A percentile compares a stretch with the other conserved stretches of the same genome.
Evolutionary conservation across 2,888 invertebrate species (phyloP).

Genomic region (Torymus texanus): DNA sequence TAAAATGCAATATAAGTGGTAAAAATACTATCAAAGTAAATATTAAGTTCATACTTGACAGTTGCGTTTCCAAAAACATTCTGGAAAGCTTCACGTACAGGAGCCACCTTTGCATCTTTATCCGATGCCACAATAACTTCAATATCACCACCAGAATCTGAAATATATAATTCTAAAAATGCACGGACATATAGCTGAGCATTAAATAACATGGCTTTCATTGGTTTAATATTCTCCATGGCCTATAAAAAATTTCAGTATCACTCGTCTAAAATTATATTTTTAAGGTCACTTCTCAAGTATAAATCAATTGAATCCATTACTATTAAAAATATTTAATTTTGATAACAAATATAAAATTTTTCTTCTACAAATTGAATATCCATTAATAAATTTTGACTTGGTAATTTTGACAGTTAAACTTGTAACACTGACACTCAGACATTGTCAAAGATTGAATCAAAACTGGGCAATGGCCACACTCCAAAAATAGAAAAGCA

Average conservation of each 20-base stretch:
- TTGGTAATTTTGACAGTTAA: slow-evolving; percentile 18
- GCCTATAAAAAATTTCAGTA: not conserved
- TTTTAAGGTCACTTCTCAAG: not conserved
- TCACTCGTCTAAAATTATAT: not conserved
- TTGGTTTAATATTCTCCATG: slow-evolving; percentile 24
- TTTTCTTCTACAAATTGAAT: not conserved
- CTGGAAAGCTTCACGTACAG: slow-evolving; percentile 88
- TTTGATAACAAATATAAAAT: too few relatives aligned
- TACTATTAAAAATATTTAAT: too few relatives aligned
- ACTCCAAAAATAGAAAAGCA: slow-evolving; percentile 43
- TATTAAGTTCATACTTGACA: slow-evolving; percentile 79
- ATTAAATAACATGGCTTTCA: slow-evolving; percentile 60
- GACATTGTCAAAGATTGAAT: slow-evolving; percentile 37
- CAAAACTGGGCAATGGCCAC: slow-evolving; percentile 43
- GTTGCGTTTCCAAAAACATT: slow-evolving; percentile 87
- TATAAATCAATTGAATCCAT: not conserved
- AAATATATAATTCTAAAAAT: slow-evolving; percentile 66
- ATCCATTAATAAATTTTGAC: not conserved
- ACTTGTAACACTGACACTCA: slow-evolving; percentile 37
- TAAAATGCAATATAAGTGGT: too few relatives aligned
- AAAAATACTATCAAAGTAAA: too few relatives aligned
- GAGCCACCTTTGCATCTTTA: slow-evolving; percentile 85
- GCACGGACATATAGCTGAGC: slow-evolving; percentile 59
- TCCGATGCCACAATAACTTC: slow-evolving; percentile 86
- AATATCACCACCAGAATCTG: slow-evolving; percentile 88